Evolutionary conservation across 2,113 vertebrate genomes (phyloP), one percentile per base, ranked within the genome.

Genomic region (Plecotus auritus): DNA sequence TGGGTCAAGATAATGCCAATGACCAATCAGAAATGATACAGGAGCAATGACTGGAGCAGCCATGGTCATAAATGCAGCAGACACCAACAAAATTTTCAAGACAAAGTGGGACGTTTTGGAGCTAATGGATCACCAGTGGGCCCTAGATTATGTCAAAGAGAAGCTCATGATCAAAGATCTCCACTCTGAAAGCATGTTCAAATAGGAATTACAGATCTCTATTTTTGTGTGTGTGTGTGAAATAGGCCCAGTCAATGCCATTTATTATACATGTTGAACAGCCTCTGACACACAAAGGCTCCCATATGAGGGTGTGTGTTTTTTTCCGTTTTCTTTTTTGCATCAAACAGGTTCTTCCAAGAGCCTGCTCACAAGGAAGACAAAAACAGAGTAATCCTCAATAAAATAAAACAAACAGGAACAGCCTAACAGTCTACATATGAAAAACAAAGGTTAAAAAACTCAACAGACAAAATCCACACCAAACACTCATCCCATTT

Each of bases 101-200:
- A 99, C 99, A 0, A 99, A 99, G 95, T 99, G 99, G 99, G 99
- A 99, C 97, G 99, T 99, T 69, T 97, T 99, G 95, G 99, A 99
- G 96, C 91, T 99, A 95, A 99, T 99, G 1, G 99, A 99, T 97
- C 99, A 99, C 97, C 99, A 99, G 85, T 99, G 99, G 99, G 99
- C 99, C 0, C 98, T 99, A 35, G 99, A 99, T 87, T 99, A 98
- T 51, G 99, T 99, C 45, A 99, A 99, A 97, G 99, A 99, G 12
- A 99, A 99, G 93, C 99, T 99, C 93, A 99, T 99, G 99, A 98
- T 99, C 97, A 99, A 98, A 96, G 99, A 99, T 93, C 99, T 99
- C 96, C 99, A 99, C 97, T 99, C 99, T 61, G 99, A 99, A 97
- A 99, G 99, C 98, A 99, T 99, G 99, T 99, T 99, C 98, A 99